Evolutionary conservation across 2,888 invertebrate species (phyloP).

Genomic region (Polyommatus iphigenia): DNA sequence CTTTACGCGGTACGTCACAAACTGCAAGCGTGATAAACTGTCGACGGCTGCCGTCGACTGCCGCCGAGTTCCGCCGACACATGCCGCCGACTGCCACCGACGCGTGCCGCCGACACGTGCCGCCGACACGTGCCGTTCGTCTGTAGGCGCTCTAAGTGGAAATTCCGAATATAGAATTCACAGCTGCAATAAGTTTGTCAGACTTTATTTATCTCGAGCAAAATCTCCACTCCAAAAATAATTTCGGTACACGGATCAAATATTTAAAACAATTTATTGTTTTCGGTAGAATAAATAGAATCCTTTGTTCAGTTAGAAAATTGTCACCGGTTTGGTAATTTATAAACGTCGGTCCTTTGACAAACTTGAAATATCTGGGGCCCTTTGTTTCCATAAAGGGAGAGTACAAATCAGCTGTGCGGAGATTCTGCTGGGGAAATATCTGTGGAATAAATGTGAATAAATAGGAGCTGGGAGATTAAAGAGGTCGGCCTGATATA

Average conservation of each 20-base stretch:
- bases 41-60: too few species aligned
- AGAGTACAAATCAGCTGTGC: constrained; percentile 70
- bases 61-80: too few species aligned
- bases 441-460: constrained; percentile 75
- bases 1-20: too few species aligned
- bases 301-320: constrained; percentile 27
- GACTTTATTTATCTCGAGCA: not conserved
- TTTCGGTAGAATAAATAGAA: constrained; percentile 25
- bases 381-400: constrained; percentile 61
- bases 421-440: constrained; percentile 72
- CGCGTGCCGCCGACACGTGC: too few species aligned
- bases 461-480: constrained; percentile 75
- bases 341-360: constrained; percentile 40
- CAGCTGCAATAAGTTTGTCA: not conserved
- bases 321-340: constrained; percentile 32
- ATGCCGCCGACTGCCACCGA: too few species aligned
- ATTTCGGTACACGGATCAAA: not conserved
- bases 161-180: not conserved
- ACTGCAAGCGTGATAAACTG: too few species aligned
- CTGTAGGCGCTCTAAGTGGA: too few species aligned
- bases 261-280: constrained; percentile 25
- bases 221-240: not conserved
- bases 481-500: constrained; percentile 70
- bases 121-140: too few species aligned
- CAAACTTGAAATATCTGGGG: constrained; percentile 59